Evolutionary conservation across 2,797 vertebrate genomes (phyloP), one percentile per base, ranked within the genome.

Genomic region (Catharus ustulatus): DNA sequence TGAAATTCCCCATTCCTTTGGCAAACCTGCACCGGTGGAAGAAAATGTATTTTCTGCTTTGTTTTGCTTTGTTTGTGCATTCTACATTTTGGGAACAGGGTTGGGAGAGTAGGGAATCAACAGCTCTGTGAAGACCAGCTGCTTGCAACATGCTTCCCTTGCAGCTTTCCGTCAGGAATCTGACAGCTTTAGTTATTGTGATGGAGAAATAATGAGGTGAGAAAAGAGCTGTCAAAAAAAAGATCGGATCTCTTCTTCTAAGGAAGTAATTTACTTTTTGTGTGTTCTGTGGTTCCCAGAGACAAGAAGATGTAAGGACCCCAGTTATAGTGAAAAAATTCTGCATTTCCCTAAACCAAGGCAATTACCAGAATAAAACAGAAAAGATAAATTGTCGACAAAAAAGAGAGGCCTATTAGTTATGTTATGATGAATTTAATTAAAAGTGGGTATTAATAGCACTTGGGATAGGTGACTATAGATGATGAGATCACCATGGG

Each of bases 161-260:
- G 92, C 87, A 90, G 84, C 49, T 93, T 92, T 85, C 89, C 0
- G 1, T 94, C 76, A 89, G 92, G 81, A 94, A 86, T 75, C 62
- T 93, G 89, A 95, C 94, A 94, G 82, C 73, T 97, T 94, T 75
- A 89, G 75, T 89, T 93, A 91, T 59, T 92, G 93, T 96, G 93
- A 87, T 88, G 79, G 90, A 75, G 87, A 93, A 95, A 94, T 96
- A 97, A 96, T 59, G 69, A 95, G 69, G 84, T 91, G 95, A 92
- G 93, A 94, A 95, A 93, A 95, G 66, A 85, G 51, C 52, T 95
- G 94, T 87, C 78, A 85, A 89, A 54, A 52, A 54, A 91, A 78
- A 59, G 22, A 91, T 68, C 18, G 6, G 24, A 85, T 66, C 32
- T 82, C n/a, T 87, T 74, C 64, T 87, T 87, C 59, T 38, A 51